Percentiles rank a stretch among this genome's conserved stretches.
Evolutionary conservation across 2,888 invertebrate species (phyloP).

Genomic region (Diadegma fenestrale): DNA sequence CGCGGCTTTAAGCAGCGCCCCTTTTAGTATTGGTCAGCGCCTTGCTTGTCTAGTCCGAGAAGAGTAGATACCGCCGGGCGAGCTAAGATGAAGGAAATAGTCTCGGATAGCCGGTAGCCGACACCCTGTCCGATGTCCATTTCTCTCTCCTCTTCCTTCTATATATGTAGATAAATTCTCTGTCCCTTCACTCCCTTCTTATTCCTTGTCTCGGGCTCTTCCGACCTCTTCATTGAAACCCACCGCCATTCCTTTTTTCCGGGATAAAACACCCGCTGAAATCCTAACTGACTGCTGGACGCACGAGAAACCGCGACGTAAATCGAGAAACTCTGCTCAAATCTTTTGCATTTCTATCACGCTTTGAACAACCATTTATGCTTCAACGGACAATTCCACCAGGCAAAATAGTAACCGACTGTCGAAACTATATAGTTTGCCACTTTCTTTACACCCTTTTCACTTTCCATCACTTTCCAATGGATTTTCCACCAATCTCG

Average conservation of each 20-base stretch:
- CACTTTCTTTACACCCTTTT: neutral
- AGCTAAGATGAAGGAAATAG: constrained; percentile 76
- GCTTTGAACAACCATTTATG: constrained; percentile 24
- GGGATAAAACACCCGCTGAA: constrained; percentile 43
- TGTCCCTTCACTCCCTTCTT: constrained; percentile 61
- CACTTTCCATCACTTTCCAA: constrained; percentile 11
- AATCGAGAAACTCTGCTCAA: constrained; percentile 43
- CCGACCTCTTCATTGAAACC: constrained; percentile 27
- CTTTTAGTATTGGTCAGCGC: constrained; percentile 33
- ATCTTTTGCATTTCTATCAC: constrained; percentile 51
- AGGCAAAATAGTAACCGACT: neutral
- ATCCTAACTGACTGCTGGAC: constrained; percentile 60
- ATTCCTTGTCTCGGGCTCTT: constrained; percentile 30
- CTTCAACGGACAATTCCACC: constrained; percentile 10
- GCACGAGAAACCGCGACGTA: constrained; percentile 21
- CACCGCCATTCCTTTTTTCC: constrained; percentile 41
- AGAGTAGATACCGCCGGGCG: constrained; percentile 52
- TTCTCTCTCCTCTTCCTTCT: constrained; percentile 52
- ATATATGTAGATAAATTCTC: constrained; percentile 34
- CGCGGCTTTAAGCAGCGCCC: constrained; percentile 13
- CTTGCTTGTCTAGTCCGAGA: constrained; percentile 56
- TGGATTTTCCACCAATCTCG: constrained; percentile 17
- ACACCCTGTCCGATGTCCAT: constrained; percentile 80
- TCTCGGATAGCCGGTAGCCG: constrained; percentile 83
- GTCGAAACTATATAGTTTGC: neutral